Evolutionary conservation across 1,140 invertebrate genomes (phyloP).

Genomic region (Colletes gigas): DNA sequence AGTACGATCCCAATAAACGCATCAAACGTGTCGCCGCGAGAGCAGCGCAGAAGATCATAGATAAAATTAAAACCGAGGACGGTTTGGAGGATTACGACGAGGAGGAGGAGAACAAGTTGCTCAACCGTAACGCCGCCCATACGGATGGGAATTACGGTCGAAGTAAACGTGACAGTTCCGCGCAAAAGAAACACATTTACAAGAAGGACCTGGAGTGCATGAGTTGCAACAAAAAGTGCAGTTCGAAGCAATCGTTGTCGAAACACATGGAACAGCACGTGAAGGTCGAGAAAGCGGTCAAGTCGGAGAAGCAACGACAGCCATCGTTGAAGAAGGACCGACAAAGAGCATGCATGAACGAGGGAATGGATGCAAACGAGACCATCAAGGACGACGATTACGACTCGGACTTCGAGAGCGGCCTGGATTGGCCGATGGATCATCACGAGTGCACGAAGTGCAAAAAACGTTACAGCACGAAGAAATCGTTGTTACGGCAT

Average conservation of each 20-base stretch:
- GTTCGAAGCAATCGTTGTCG: constrained; percentile 72
- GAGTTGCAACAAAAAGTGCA: constrained; percentile 74
- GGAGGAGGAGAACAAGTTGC: constrained; percentile 56
- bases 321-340: constrained; percentile 40
- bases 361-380: constrained; percentile 22
- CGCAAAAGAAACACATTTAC: constrained; percentile 55
- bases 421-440: constrained; percentile 78
- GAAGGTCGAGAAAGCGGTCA: constrained; percentile 69
- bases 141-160: constrained; percentile 21
- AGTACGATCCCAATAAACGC: constrained; percentile 78
- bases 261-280: constrained; percentile 77
- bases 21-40: constrained; percentile 78
- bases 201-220: constrained; percentile 72
- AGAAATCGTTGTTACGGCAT: constrained; percentile 78
- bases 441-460: constrained; percentile 78
- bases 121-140: background rate
- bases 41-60: constrained; percentile 78
- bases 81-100: constrained; percentile 72
- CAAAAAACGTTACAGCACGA: constrained; percentile 79
- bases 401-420: constrained; percentile 76
- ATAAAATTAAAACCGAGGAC: constrained; percentile 77
- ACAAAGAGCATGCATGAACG: constrained; percentile 23
- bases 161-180: constrained; percentile 41
- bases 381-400: constrained; percentile 70
- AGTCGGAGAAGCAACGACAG: constrained; percentile 51